Base-by-base conservation (phyloP, 2,113 vertebrate species). In the Eurystomus gularis region DNA sequence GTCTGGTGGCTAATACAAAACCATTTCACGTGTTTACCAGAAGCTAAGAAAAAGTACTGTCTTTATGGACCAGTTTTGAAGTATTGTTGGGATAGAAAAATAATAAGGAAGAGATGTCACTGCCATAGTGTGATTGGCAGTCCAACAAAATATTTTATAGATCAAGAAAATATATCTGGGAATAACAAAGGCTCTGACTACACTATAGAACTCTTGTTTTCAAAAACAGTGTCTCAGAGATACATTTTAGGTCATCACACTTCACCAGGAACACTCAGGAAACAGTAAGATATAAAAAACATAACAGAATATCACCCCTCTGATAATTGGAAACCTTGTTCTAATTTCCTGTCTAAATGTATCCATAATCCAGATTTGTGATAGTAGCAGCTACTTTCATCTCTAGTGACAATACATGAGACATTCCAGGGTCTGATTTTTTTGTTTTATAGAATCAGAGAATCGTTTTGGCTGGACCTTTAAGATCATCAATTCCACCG, bases 241-340 rank as follows among this genome's bases (percentile, higher is more conserved):
- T 48, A 7, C 3, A 6, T 70, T 86, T 86, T 61, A 5, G 48
- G 18, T 77, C 49, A 61, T 37, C 0, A 0, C 20, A 10, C 2
- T 84, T 89, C 31, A 42, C 4, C 8, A 61, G 42, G 40, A 77
- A 39, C 2, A 5, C 18, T 57, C 20, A 69, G 35, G 31, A 88
- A 85, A 54, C 2, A 72, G 2, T 23, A 23, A 18, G 2, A 40
- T 46, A 37, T n/a, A 81, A 33, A 66, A 72, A 73, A 91, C 57
- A 7, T 10, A 70, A 4, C 28, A 70, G n/a, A 68, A 58, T 88
- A 85, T 31, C 21, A 61, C 15, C 17, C 8, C 26, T 58, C 4
- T n/a, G 17, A 49, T 26, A 78, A 8, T 24, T 75, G 29, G 64
- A 64, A 42, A 37, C 8, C 0, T 55, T 31, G 17, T 28, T 82